phyloP scores from a whole-genome alignment of 2,888 invertebrate genomes.

The Augiades crinisus region DNA sequence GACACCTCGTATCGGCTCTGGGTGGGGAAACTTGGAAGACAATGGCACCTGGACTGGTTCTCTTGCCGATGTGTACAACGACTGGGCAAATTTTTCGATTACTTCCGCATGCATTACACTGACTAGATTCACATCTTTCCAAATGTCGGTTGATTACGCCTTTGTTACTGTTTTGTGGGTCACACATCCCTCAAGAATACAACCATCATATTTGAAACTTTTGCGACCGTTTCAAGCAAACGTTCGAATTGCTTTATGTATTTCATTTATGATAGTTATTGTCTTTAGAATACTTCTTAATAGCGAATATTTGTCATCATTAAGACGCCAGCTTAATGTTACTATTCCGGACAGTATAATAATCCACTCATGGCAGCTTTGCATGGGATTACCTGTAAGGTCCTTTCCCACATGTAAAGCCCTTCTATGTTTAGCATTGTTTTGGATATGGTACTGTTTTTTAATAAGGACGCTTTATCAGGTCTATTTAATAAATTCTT shows the following conservation, averaged over 20 bases:
- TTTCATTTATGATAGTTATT: slow-evolving; percentile 49
- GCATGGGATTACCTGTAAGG: slow-evolving; percentile 54
- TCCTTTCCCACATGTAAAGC: slow-evolving; percentile 49
- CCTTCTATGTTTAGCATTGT: slow-evolving; percentile 44
- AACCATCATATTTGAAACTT: slow-evolving; percentile 57
- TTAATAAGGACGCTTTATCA: slow-evolving; percentile 65
- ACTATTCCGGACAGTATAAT: slow-evolving; percentile 38
- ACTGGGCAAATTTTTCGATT: slow-evolving; percentile 64
- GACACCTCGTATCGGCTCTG: slow-evolving; percentile 50
- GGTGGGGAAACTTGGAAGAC: slow-evolving; percentile 55
- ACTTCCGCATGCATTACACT: slow-evolving; percentile 58
- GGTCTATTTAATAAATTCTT: slow-evolving; percentile 55
- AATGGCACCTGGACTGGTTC: slow-evolving; percentile 64
- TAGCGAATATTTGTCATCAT: slow-evolving; percentile 37
- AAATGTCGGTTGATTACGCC: slow-evolving; percentile 54
- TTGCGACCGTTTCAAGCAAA: slow-evolving; percentile 49
- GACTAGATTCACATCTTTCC: slow-evolving; percentile 49
- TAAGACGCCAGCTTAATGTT: slow-evolving; percentile 33
- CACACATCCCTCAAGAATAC: slow-evolving; percentile 47
- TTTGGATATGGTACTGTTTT: slow-evolving; percentile 64
- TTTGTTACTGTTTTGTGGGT: slow-evolving; percentile 51
- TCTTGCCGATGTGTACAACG: slow-evolving; percentile 54
- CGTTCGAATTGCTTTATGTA: slow-evolving; percentile 44
- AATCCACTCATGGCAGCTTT: slow-evolving; percentile 41
- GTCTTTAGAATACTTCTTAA: slow-evolving; percentile 44